Base-by-base conservation (phyloP, 1,140 invertebrate genomes). In the Drosophila sp. region DNA sequence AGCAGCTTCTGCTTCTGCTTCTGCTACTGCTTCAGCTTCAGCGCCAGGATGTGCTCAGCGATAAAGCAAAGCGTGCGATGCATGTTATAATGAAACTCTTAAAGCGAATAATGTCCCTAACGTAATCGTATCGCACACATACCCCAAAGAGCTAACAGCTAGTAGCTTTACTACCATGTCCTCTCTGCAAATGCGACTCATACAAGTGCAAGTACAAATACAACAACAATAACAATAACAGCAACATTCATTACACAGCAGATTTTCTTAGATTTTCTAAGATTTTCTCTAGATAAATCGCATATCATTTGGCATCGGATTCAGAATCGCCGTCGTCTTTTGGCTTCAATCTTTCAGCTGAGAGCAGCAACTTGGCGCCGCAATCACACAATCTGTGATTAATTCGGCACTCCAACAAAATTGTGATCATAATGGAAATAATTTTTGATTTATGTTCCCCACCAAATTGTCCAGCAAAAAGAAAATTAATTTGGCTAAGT, bases 31-130 rank as follows among this genome's bases (percentile, higher is more conserved):
- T 76, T 11, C 41, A 7, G 6, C 13, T 21, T 9, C 21, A 50
- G 14, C 11, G 36, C 14, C 53, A 56, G 56, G 71, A 73, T 73
- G 71, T 73, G 72, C 66, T 27, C 51, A 72, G 75, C 56, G 82
- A 89, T 89, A 89, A 89, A 87, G 79, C 69, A 76, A 61, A 77
- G 72, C 72, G 79, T 89, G 83, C 83, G 57, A 83, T 87, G 83
- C 83, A 89, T 87, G 83, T 89, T 87, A 87, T 87, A 87, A 87
- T 87, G 83, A 87, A 87, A 87, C 80, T 82, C 83, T 89, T 89
- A 87, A 89, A 87, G 83, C 83, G 79, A 89, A 83, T 89, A 83
- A 87, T 87, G 79, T 83, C 67, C 71, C 51, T n/a, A 51, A 53
- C 9, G 50, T 53, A 53, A 53, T 53, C 65, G 36, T 34, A 67